Percentiles rank a stretch among this genome's conserved stretches.
Conservation (phyloP, 2,113 vertebrate species). For the Callithrix jacchus region DNA sequence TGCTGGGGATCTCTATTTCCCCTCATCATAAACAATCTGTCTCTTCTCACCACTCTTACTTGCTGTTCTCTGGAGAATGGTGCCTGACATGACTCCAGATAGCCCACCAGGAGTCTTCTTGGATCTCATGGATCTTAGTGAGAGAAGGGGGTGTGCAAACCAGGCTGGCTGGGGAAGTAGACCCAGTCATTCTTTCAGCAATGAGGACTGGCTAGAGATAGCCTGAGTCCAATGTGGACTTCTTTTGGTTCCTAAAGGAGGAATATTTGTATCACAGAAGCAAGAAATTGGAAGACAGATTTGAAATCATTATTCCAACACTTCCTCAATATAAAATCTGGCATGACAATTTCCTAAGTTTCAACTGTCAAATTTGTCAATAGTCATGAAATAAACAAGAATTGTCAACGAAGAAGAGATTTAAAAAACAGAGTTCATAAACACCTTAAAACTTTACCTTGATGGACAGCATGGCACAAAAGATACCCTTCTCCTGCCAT, state of each 20-base stretch:
- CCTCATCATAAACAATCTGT: not conserved
- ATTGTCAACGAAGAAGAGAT: not conserved
- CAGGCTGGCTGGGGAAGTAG: not conserved
- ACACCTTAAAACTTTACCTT: not conserved
- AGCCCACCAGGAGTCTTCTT: not conserved
- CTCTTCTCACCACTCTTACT: not conserved
- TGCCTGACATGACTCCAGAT: not conserved
- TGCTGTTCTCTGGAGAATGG: not conserved
- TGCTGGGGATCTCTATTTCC: not conserved
- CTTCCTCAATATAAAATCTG: not conserved
- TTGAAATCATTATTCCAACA: not conserved
- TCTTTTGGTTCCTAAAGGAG: not conserved
- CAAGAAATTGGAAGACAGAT: not conserved
- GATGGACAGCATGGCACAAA: not conserved
- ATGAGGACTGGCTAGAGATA: not conserved
- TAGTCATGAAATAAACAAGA: not conserved
- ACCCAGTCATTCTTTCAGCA: not conserved
- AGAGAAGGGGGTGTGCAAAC: not conserved
- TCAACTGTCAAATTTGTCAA: not conserved
- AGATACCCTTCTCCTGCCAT: not conserved
- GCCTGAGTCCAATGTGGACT: not conserved
- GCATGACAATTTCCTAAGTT: not conserved
- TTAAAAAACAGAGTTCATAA: not conserved
- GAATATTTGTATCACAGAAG: not conserved
- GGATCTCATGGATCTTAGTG: not conserved